Base-by-base conservation (phyloP, 2,888 invertebrate species). In the Dichetophora obliterata region DNA sequence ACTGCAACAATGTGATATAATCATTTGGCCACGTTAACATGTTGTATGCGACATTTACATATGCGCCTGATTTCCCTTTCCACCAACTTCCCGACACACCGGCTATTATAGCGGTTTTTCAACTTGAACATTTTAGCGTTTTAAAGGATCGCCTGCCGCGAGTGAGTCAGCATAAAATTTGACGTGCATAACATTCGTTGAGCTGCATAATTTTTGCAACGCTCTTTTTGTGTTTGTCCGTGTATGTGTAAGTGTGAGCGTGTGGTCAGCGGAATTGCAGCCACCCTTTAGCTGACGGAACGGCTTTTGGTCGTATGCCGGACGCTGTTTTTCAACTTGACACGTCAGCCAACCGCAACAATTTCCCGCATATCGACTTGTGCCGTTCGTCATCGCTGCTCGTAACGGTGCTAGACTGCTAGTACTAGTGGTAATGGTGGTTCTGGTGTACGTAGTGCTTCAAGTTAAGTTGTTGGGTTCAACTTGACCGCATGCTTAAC, bases 261-360 rank as follows among this genome's bases (percentile, higher is more conserved):
- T 34, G 63, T 19, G 63, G 63, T 63, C 63, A 34, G 31, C 63
- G 63, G 63, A 63, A 63, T 8, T 54, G 63, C 63, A 63, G n/a
- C 31, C 63, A 34, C 31, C 27, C 63, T 31, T 34, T 16, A 31
- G 61, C 22, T 24, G 24, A 14, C 27, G 16, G 61, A 27, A 27
- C 1, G 43, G 14, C 3, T 43, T 43, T 14, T 43, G 43, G 43
- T 43, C 14, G 43, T 14, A 43, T 43, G 43, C 43, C 63, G 63
- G 34, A 63, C 66, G 66, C 37, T 43, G 43, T 66, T 66, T 54
- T 19, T 6, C 54, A 37, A 31, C 48, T 54, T 19, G 54, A 54
- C 54, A 19, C 54, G 19, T 14, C 9, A 9, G 54, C 19, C 19
- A 14, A 54, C 54, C n/a, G 27, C 63, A 63, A 63, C 34, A 16